A percentile compares a stretch with the other conserved stretches of the same genome.
Conservation (phyloP, 2,113 vertebrate species). For the Tautogolabrus adspersus region DNA sequence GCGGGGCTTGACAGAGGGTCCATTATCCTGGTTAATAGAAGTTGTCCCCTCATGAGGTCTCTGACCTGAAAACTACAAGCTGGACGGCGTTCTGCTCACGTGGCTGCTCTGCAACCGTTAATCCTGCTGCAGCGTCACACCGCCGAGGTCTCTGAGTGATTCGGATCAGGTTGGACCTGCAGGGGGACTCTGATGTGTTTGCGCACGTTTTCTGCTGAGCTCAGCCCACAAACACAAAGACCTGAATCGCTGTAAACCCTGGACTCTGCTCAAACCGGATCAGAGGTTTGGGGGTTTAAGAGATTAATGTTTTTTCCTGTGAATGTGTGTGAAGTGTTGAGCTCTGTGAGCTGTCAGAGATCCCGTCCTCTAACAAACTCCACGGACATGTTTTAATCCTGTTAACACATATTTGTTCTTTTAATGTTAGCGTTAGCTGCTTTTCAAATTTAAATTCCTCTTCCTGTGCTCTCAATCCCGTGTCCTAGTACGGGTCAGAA, state of each 20-base stretch:
- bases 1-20: too few relatives aligned
- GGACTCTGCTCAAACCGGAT: conserved; percentile 4
- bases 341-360: too few relatives aligned
- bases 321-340: background rate
- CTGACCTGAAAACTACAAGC: background rate
- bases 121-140: background rate
- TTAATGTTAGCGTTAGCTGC: too few relatives aligned
- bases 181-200: background rate
- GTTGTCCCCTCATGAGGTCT: background rate
- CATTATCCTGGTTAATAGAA: too few relatives aligned
- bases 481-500: too few relatives aligned
- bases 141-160: conserved; percentile 43
- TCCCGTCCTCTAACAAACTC: too few relatives aligned
- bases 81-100: conserved; percentile 7
- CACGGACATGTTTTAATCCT: too few relatives aligned
- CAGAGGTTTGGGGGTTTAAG: conserved; percentile 6
- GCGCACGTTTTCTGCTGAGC: conserved; percentile 4
- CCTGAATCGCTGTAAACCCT: conserved; percentile 12
- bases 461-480: too few relatives aligned
- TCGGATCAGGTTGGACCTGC: conserved; percentile 21
- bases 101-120: background rate
- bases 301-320: background rate
- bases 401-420: too few relatives aligned
- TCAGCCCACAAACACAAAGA: conserved; percentile 38
- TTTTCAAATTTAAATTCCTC: too few relatives aligned